Evolutionary conservation across 2,888 invertebrate genomes (phyloP).

Genomic region (Drosophila picticornis): DNA sequence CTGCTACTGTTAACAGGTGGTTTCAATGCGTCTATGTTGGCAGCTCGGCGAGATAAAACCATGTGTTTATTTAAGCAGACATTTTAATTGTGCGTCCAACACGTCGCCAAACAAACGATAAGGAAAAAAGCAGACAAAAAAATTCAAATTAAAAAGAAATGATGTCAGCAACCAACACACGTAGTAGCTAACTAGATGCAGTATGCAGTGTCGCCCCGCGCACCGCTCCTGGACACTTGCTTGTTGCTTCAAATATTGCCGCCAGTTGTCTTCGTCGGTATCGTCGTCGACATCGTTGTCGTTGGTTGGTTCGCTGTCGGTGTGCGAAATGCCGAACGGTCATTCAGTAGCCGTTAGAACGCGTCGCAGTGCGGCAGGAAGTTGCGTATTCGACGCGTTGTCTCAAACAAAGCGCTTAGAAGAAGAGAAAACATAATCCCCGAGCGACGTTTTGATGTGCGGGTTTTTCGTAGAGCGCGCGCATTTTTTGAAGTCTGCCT

Average conservation of each 20-base stretch:
- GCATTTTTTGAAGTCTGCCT: constrained; percentile 37
- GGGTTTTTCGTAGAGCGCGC: constrained; percentile 33
- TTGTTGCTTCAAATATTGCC: constrained; percentile 70
- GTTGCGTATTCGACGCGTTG: constrained; percentile 76
- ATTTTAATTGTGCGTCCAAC: constrained; percentile 64
- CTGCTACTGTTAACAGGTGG: constrained; percentile 60
- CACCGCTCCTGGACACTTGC: constrained; percentile 58
- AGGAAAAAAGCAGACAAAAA: neutral
- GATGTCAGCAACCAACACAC: constrained; percentile 23
- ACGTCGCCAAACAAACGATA: constrained; percentile 44
- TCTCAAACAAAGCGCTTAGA: constrained; percentile 4
- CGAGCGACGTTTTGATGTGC: constrained; percentile 15
- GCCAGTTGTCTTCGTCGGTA: constrained; percentile 47
- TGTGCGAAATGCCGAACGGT: constrained; percentile 58
- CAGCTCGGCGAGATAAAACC: constrained; percentile 46
- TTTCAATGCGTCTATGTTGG: constrained; percentile 28
- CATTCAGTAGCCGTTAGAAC: constrained; percentile 79
- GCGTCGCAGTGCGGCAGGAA: constrained; percentile 79
- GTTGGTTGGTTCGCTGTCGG: constrained; percentile 48
- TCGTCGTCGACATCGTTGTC: constrained; percentile 33
- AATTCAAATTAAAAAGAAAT: neutral
- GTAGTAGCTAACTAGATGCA: constrained; percentile 28
- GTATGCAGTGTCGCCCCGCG: constrained; percentile 25
- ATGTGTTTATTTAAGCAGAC: constrained; percentile 55
- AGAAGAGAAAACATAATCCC: neutral